Percentiles rank a stretch among this genome's conserved stretches.
These are phyloP conservation scores for Trachymyrmex septentrionalis DNA, from an alignment of 1,140 invertebrate genomes.

Conservation along the genomic window DNA sequence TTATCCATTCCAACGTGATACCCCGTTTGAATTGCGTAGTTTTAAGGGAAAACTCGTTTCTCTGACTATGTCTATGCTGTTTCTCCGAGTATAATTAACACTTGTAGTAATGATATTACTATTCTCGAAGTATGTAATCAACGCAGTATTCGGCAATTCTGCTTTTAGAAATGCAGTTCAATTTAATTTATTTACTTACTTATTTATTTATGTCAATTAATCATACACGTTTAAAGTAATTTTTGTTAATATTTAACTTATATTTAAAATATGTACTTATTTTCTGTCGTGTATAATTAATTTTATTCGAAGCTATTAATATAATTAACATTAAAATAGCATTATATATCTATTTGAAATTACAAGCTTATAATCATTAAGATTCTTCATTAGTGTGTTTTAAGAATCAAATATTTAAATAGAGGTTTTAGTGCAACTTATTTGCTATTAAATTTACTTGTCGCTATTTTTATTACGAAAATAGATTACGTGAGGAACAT, in stretches of 20 bases:
- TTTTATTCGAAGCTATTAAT: neutral
- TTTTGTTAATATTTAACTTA: too few relatives aligned
- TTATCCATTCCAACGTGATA: neutral
- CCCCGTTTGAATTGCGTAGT: neutral
- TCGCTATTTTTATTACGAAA: neutral
- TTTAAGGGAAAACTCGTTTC: neutral
- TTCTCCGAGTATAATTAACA: slow-evolving; percentile 14
- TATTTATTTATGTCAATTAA: neutral
- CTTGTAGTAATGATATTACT: neutral
- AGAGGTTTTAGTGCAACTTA: neutral
- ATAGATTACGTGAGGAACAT: neutral
- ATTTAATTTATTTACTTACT: slow-evolving; percentile 17
- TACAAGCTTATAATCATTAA: neutral
- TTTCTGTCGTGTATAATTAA: slow-evolving; percentile 6
- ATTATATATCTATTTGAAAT: neutral
- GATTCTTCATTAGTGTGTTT: neutral
- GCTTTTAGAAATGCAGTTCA: neutral
- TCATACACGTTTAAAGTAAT: neutral
- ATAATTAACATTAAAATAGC: neutral
- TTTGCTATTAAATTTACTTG: neutral
- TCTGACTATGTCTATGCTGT: neutral
- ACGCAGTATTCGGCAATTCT: neutral
- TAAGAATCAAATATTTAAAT: neutral
- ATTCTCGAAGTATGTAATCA: neutral
- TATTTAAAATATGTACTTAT: neutral